Conservation (phyloP, 2,888 invertebrate species). For the Eupithecia dodoneata region DNA sequence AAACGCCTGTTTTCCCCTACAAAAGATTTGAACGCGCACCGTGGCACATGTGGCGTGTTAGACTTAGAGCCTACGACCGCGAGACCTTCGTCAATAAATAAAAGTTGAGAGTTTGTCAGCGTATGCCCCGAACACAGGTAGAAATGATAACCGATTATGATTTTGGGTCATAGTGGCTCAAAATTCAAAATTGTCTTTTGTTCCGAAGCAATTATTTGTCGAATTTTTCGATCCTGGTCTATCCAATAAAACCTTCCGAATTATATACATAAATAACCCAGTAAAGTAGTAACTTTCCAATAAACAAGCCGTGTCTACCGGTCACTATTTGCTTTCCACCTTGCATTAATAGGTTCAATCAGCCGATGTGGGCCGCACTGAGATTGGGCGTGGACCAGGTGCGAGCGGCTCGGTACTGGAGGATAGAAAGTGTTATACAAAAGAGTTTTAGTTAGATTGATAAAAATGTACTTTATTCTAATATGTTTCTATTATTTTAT, state of each 20-base stretch:
- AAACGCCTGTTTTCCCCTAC: background rate
- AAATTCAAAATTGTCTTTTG: too few species aligned
- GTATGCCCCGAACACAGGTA: too few species aligned
- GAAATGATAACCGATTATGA: too few species aligned
- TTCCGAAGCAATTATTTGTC: too few species aligned
- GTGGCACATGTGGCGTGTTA: background rate
- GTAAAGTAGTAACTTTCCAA: conserved; percentile 20
- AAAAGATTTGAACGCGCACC: background rate
- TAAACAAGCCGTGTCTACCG: background rate
- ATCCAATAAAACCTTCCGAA: background rate
- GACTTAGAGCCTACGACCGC: too few species aligned
- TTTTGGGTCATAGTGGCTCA: too few species aligned
- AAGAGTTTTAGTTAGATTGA: too few species aligned
- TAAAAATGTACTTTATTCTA: too few species aligned
- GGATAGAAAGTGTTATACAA: conserved; percentile 35
- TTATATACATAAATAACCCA: background rate
- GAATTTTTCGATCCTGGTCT: background rate
- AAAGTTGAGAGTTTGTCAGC: too few species aligned
- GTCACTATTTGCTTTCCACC: conserved; percentile 54
- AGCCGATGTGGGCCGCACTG: conserved; percentile 44
- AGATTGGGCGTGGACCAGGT: conserved; percentile 49
- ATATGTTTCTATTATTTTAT: too few species aligned
- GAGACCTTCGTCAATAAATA: too few species aligned
- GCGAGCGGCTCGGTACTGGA: conserved; percentile 44
- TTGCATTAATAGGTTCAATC: conserved; percentile 59